Percentiles rank a stretch among this genome's conserved stretches.
phyloP scores from a whole-genome alignment of 2,888 invertebrate species.

The Willowsia nigromaculata region DNA sequence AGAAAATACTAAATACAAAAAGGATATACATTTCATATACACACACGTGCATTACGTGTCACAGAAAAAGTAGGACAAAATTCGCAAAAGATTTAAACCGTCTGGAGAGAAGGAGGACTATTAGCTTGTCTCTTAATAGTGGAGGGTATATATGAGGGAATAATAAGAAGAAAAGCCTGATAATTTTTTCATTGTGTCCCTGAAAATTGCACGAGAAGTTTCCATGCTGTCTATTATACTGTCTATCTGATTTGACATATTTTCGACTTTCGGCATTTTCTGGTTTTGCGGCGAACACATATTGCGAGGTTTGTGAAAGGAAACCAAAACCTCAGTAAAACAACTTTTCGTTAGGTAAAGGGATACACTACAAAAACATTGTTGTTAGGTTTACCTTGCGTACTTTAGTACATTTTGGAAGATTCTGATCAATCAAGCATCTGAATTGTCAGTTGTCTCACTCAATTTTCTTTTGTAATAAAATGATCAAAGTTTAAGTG shows the following conservation, averaged over 20 bases:
- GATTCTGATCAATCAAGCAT: not conserved
- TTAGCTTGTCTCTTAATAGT: not conserved
- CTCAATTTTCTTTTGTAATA: not conserved
- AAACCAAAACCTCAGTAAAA: not conserved
- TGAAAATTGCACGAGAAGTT: slow-evolving; percentile 29
- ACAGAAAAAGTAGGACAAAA: not conserved
- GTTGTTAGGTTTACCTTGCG: too few species aligned
- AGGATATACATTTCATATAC: not conserved
- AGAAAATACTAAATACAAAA: not conserved
- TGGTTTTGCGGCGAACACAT: not conserved
- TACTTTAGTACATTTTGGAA: not conserved
- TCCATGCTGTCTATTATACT: slow-evolving; percentile 3
- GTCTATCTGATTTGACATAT: slow-evolving; percentile 22
- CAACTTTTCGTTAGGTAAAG: too few species aligned
- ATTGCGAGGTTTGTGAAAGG: not conserved
- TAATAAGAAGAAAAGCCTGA: slow-evolving; percentile 14
- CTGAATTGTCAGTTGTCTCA: not conserved
- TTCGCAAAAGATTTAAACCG: not conserved
- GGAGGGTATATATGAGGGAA: not conserved
- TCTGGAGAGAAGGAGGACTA: not conserved
- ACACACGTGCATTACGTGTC: not conserved
- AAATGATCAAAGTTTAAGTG: slow-evolving; percentile 18
- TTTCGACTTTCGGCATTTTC: not conserved
- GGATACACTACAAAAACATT: not conserved
- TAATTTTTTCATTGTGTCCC: slow-evolving; percentile 53